Conservation (phyloP, 2,113 vertebrate genomes). For the Pterocles burchelli region DNA sequence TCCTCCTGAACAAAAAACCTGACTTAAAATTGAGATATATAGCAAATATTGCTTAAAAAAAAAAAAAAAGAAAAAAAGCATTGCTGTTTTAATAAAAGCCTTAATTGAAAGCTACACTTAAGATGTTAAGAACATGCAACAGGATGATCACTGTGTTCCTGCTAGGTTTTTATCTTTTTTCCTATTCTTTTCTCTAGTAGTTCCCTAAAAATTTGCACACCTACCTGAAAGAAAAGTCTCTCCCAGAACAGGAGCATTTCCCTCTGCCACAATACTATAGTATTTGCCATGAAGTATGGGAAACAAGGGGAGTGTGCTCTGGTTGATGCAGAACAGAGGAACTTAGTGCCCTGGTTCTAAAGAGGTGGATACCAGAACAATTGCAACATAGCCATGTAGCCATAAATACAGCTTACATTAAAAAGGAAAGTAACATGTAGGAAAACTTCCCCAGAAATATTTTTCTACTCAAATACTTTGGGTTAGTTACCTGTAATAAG, state of each 20-base stretch:
- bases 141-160: not conserved
- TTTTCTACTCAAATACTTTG: not conserved
- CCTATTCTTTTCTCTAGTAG: not conserved
- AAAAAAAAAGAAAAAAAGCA: not conserved
- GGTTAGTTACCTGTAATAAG: not conserved
- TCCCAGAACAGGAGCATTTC: not conserved
- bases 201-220: not conserved
- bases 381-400: not conserved
- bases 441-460: not conserved
- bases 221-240: not conserved
- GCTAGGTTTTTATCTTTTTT: not conserved
- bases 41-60: not conserved
- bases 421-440: fast-evolving
- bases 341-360: not conserved
- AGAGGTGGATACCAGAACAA: not conserved
- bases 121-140: not conserved
- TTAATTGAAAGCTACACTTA: not conserved
- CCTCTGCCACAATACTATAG: not conserved
- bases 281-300: not conserved
- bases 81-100: not conserved
- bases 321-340: not conserved
- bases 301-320: not conserved
- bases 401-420: not conserved
- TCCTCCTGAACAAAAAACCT: not conserved
- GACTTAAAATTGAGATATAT: not conserved